Percentiles rank a stretch among this genome's conserved stretches.
These are phyloP conservation scores for Caloenas nicobarica DNA, from an alignment of 2,113 vertebrate species.

Conservation along the genomic window DNA sequence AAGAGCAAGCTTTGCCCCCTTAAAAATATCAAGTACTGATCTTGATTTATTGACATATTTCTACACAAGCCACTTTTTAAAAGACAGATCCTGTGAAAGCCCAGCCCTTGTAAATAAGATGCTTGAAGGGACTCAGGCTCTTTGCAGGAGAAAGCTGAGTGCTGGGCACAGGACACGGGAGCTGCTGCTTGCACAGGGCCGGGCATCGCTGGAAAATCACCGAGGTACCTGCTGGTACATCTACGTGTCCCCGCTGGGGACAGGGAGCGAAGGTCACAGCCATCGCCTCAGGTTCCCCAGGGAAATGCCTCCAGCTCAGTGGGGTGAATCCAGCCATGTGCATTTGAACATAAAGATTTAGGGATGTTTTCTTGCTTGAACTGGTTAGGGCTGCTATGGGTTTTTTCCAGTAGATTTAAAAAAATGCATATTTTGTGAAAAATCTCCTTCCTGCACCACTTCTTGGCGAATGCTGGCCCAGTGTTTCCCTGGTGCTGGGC, in stretches of 20 bases:
- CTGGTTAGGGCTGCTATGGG: accelerated
- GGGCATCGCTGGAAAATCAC: accelerated
- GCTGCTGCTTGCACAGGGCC: not conserved
- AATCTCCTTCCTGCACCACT: not conserved
- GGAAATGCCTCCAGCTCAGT: accelerated
- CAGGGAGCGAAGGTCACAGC: not conserved
- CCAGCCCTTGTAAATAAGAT: not conserved
- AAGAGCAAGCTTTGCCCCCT: not conserved
- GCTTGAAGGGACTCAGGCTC: not conserved
- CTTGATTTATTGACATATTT: not conserved
- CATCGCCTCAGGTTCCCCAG: not conserved
- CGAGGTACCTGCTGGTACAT: not conserved
- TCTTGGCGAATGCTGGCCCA: not conserved
- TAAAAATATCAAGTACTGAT: not conserved
- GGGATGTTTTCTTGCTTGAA: not conserved
- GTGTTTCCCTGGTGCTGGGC: not conserved
- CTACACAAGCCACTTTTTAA: not conserved
- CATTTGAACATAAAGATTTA: not conserved
- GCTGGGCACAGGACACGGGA: not conserved
- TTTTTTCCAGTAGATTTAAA: not conserved
- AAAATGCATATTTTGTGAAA: not conserved
- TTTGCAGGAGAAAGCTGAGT: not conserved
- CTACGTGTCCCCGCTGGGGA: not conserved
- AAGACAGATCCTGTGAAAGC: not conserved
- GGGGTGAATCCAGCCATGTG: not conserved